These are phyloP conservation scores for Caradrina kadenii DNA, from an alignment of 2,888 invertebrate genomes.

Conservation along the genomic window DNA sequence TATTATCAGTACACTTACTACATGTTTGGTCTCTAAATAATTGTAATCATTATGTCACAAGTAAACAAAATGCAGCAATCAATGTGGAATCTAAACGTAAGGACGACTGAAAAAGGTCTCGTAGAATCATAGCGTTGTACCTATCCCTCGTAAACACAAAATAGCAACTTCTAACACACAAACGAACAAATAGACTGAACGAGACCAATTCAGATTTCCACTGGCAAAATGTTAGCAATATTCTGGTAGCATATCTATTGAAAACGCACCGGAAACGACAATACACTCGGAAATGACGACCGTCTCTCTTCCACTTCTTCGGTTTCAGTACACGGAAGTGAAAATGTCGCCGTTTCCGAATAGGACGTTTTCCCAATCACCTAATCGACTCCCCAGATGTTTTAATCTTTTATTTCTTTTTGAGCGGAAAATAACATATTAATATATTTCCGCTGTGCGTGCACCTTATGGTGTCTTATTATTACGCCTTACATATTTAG, in stretches of 20 bases:
- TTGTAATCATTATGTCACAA: neutral
- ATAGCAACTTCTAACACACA: neutral
- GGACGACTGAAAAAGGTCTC: neutral
- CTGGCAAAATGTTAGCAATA: slow-evolving; percentile 48
- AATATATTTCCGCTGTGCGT: neutral
- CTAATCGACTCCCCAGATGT: slow-evolving; percentile 48
- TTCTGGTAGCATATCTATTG: slow-evolving; percentile 50
- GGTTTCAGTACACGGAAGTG: slow-evolving; percentile 60
- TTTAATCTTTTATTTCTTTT: slow-evolving; percentile 45
- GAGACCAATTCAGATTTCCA: slow-evolving; percentile 37
- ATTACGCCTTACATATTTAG: neutral
- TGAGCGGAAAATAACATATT: neutral
- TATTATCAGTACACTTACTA: neutral
- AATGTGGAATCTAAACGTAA: neutral
- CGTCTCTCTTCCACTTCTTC: slow-evolving; percentile 62
- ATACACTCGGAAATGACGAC: slow-evolving; percentile 66
- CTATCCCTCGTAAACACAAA: neutral
- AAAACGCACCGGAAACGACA: slow-evolving; percentile 61
- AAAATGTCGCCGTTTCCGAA: slow-evolving; percentile 61
- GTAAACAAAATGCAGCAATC: neutral
- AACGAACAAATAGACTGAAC: slow-evolving; percentile 32
- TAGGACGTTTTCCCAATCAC: slow-evolving; percentile 59
- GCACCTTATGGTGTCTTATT: neutral
- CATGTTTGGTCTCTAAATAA: neutral
- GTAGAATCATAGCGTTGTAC: neutral